Evolutionary conservation across 2,888 invertebrate species (phyloP), one percentile per base, ranked within the genome.

Genomic region (Griposia aprilina): DNA sequence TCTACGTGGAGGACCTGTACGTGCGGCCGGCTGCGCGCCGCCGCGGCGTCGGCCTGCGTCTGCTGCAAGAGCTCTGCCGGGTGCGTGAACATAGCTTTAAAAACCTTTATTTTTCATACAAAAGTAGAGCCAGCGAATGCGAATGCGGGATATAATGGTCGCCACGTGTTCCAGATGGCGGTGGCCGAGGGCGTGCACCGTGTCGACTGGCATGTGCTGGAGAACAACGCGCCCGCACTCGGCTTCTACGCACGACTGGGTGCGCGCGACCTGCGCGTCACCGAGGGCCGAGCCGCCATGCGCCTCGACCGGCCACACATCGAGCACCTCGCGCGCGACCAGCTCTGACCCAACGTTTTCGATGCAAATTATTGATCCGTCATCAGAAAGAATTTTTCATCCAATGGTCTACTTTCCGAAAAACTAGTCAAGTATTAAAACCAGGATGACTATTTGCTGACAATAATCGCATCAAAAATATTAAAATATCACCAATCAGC

Each of bases 1-100:
- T 98, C 87, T 98, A 98, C 94, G 94, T 99, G 80, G 99, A 99
- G 96, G 99, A 99, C 95, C 93, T 99, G 78, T 99, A 98, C 95
- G 98, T 99, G 66, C 97, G 97, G 62, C 97, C 98, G 0, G 91
- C 93, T 3, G 97, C 97, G 92, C 97, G 98, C 63, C 96, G 97
- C 48, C 93, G 93, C 83, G 97, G 98, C 59, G 94, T 98, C 72
- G 99, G 98, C 10, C 95, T 95, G 74, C 93, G 93, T 73, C 94
- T 98, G 74, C 97, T 98, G 92, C 95, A 96, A 87, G 94, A 94
- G 67, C 91, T 95, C 57, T 93, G 94, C 78, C 82, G 65, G 70
- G 88, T 88, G 65, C 36, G 72, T 36, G 23, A 2, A 36, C 30
- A 15, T 23, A 36, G 10, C 30, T 36, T 30, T 6, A n/a, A 23